Evolutionary conservation across 2,797 vertebrate species (phyloP), one percentile per base, ranked within the genome.

Genomic region (Helicolenus hilgendorfi): DNA sequence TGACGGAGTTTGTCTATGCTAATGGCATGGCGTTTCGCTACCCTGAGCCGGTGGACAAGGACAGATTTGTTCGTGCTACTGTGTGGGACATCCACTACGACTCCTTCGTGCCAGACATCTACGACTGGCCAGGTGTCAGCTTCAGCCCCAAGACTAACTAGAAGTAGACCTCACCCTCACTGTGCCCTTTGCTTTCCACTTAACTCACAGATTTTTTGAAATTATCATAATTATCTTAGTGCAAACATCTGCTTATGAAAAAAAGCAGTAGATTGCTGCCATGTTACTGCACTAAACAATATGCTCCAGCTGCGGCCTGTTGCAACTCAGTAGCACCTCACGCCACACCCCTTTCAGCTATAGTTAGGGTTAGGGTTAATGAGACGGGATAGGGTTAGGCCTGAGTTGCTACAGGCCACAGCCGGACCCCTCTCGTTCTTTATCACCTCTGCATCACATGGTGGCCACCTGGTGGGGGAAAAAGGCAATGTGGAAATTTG

Each of bases 1-100:
- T 99, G 84, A 95, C 98, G 96, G 97, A 99, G 87, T 99, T 96
- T 77, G 95, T 99, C 31, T 99, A 99, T 11, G 96, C 98, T 63
- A 98, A 98, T 72, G 98, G 98, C 83, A 99, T 99, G 98, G 99
- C 99, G 1, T 99, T 99, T 93, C 98, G 97, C 41, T 99, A 99
- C 94, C 99, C 99, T 4, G 99, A 99, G 89, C 99, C 99, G 0
- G 2, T 95, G 69, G 98, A 99, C 95, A 99, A 99, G 95, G 94
- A 96, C n/a, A 33, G 79, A 0, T 98, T 98, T 67, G 87, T 99
- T 33, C 97, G 97, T 10, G 96, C 98, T 3, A 98, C 97, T 72
- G 91, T 98, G 20, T 99, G 99, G 98, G 94, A 92, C 93, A 99
- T 97, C 2, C 81, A 97, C 18, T 99, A 99, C 0, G 98, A 99